These are phyloP conservation scores for Norana najaformis DNA, from an alignment of 2,888 invertebrate species.

Conservation along the genomic window DNA sequence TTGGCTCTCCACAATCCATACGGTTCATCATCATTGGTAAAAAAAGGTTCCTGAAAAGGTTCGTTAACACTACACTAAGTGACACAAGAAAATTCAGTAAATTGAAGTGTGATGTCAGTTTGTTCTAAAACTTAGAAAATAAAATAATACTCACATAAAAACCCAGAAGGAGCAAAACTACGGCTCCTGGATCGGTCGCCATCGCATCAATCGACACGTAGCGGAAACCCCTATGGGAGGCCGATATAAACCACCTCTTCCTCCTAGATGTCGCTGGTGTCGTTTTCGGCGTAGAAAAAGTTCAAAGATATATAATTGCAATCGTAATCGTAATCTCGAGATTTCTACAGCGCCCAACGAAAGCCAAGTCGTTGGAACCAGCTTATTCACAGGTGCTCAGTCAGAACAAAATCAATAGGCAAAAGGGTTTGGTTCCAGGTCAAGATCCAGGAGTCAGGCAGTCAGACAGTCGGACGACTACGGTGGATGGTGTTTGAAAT, in stretches of 20 bases:
- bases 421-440: too few species aligned
- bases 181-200: conserved; percentile 8
- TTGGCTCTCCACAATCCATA: too few species aligned
- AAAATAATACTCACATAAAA: background rate
- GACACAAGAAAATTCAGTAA: background rate
- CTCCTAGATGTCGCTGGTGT: background rate
- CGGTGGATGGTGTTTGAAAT: too few species aligned
- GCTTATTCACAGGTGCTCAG: too few species aligned
- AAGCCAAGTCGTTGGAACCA: too few species aligned
- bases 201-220: background rate
- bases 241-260: background rate
- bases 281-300: background rate
- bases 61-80: too few species aligned
- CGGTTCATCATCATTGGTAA: background rate
- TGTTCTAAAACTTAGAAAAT: background rate
- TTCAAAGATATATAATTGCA: too few species aligned
- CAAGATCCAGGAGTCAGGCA: too few species aligned
- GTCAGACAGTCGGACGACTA: too few species aligned
- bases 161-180: conserved; percentile 10
- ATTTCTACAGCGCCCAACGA: too few species aligned
- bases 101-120: background rate
- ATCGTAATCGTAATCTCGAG: too few species aligned
- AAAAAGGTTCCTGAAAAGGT: background rate
- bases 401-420: too few species aligned
- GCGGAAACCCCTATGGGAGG: background rate